Base-by-base conservation (phyloP, 2,888 invertebrate genomes). In the Galerucella pusilla region DNA sequence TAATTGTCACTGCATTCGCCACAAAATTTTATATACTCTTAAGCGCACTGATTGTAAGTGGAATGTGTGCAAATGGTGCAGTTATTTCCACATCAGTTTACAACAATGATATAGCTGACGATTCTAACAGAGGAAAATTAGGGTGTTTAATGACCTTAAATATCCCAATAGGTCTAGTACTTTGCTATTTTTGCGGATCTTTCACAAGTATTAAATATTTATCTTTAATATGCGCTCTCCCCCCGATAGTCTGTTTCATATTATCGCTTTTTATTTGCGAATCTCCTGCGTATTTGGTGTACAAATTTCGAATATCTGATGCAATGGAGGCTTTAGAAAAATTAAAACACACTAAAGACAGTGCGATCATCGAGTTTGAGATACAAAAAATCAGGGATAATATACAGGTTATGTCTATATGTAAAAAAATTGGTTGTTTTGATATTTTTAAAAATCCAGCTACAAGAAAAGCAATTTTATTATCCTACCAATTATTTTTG, bases 351-450 rank as follows among this genome's bases (percentile, higher is more conserved):
- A 57, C 16, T 9, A 57, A 57, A 20, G 20, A 57, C 57, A 10
- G 9, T 2, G 57, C 1, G 9, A 2, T 9, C 2, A 57, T 57
- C 16, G 57, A 57, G 3, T 10, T 1, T 10, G 57, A 57, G 3
- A 57, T 57, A 20, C n/a, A 57, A 16, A 57, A 57, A 57, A 57
- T 57, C 57, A 57, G 16, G 9, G 57, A 57, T 57, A 57, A 57
- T 16, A 57, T 57, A 57, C 20, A 57, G 11, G 20, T 57, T 9
- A 57, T 57, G 16, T 57, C 57, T 57, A 16, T 16, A 20, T 16
- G 20, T 16, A 57, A 10, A 3, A 16, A 20, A 57, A 57, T 2
- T 20, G 9, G 2, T 20, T 57, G 7, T 57, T 6, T 57, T 20
- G 57, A 57, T n/a, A 2, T 57, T 2, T 57, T 57, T 57, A 57